Conservation (phyloP, 1,140 invertebrate species). For the Zaprionus davidi region DNA sequence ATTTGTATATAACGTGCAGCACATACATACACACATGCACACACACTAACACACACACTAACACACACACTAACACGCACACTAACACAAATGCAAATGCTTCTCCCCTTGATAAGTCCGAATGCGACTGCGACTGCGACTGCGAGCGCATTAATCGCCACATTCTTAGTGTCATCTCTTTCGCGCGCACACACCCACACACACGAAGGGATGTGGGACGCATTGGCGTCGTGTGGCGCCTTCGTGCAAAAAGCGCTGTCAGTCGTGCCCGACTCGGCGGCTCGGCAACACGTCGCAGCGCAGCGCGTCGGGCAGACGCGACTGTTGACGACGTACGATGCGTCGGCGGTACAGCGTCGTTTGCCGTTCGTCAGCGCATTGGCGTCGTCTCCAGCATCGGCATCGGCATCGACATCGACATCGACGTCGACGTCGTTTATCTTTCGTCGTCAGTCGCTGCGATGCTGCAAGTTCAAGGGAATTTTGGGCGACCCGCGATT, state of each 20-base stretch:
- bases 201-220: background rate
- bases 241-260: background rate
- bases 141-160: background rate
- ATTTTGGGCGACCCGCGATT: conserved; percentile 27
- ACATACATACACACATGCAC: background rate
- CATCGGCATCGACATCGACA: background rate
- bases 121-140: background rate
- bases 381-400: background rate
- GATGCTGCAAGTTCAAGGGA: conserved; percentile 61
- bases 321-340: background rate
- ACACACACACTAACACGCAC: too few species aligned
- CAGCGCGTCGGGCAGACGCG: background rate
- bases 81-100: background rate
- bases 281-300: conserved; percentile 1
- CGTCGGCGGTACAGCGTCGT: background rate
- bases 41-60: background rate
- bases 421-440: background rate
- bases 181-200: background rate
- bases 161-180: background rate
- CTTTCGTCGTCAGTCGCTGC: background rate
- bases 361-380: background rate
- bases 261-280: conserved; percentile 2
- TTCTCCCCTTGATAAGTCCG: background rate
- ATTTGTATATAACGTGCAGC: background rate
- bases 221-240: background rate